Base-by-base conservation (phyloP, 2,888 invertebrate genomes). In the Chloromyia formosa region DNA sequence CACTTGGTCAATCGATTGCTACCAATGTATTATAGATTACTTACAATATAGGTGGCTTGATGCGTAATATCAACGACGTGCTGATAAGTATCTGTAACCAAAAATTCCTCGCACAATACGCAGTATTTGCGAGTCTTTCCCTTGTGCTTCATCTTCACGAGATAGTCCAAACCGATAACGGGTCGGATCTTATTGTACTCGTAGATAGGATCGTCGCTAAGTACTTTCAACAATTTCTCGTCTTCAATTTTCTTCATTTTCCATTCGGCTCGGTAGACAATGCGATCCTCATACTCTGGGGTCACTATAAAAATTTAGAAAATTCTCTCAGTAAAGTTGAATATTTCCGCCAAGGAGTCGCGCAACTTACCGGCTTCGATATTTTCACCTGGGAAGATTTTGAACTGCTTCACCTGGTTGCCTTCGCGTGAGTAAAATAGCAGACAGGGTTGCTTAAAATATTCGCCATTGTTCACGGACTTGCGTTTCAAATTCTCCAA, bases 11-110 rank as follows among this genome's bases (percentile, higher is more conserved):
- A n/a, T n/a, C n/a, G n/a, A n/a, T n/a, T n/a, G n/a, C n/a, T n/a
- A n/a, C n/a, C n/a, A n/a, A n/a, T n/a, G n/a, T n/a, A n/a, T n/a
- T n/a, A n/a, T n/a, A n/a, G n/a, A n/a, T n/a, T n/a, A 53, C 35
- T 71, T 75, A 77, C 76, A 54, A 77, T 75, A 42, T 77, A 77
- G 3, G 69, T 71, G 20, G 75, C 75, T 62, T 77, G 75, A 74
- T 77, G 76, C n/a, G 1, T 20, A 23, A 69, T 58, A 7, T 64
- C 74, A 60, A 58, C 49, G 1, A 77, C 45, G 58, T 77, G 76
- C 27, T 72, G 49, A 49, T 74, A 75, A 4, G 60, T 49, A 10
- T 64, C 74, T 1, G 27, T 23, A 14, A 5, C 40, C 0, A 62
- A 35, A 1, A 40, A 45, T 7, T n/a, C 7, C 12, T 66, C 62